Base-by-base conservation (phyloP, 2,113 vertebrate genomes). In the Rhinopomastus cyanomelas region DNA sequence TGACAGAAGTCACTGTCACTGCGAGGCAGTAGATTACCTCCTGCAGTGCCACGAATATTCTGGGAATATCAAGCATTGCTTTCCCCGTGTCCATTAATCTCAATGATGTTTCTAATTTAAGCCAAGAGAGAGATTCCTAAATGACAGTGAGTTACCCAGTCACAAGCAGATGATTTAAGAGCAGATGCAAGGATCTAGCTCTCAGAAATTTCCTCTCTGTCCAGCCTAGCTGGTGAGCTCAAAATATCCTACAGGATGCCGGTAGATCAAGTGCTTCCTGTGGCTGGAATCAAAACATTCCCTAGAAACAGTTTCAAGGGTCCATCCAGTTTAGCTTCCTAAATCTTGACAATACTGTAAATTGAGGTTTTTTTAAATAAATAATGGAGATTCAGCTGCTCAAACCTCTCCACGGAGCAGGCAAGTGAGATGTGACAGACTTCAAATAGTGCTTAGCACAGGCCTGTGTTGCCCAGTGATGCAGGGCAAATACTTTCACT, bases 101-200 rank as follows among this genome's bases (percentile, higher is more conserved):
- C 59, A 88, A 42, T 10, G 17, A 61, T 17, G 57, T 61, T 89
- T 93, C 85, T 84, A 95, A 93, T 81, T 89, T 83, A 61, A 85
- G 48, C 36, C 27, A 16, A 21, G 4, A 68, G 5, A 52, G 5
- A 79, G 21, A 87, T 27, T 32, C 25, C 16, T 81, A 55, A 49
- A 22, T 57, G 69, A 64, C 69, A 93, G 22, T 46, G 69, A 84
- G 65, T 69, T 80, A 60, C 51, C 8, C 52, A 81, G 6, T 39
- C 46, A 72, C 52, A 92, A 9, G 65, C 16, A 36, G 34, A 83
- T 81, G 68, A 93, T 85, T 94, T 73, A 95, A 73, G 87, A 82
- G 60, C 42, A 90, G 69, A 85, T 52, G 19, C 37, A 81, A 69
- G 0, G 6, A 73, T 66, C 21, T 39, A 3, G 7, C 18, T 62